A percentile compares a stretch with the other conserved stretches of the same genome.
Evolutionary conservation across 2,113 vertebrate species (phyloP).

Genomic region (Micronisus gabar): DNA sequence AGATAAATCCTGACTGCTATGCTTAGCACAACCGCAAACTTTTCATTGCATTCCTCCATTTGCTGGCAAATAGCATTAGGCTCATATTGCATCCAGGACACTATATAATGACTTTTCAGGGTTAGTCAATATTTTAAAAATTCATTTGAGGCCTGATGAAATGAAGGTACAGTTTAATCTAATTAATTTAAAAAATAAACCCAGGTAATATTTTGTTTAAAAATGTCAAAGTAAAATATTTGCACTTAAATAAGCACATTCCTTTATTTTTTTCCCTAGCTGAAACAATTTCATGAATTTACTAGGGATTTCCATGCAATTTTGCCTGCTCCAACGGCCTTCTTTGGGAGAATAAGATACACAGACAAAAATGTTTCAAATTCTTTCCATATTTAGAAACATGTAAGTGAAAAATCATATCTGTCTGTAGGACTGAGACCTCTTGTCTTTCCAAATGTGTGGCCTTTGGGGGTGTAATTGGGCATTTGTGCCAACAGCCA

Average conservation of each 20-base stretch:
- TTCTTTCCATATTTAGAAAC: not conserved
- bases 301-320: not conserved
- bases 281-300: not conserved
- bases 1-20: not conserved
- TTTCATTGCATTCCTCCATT: not conserved
- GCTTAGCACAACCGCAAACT: not conserved
- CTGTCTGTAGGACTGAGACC: not conserved
- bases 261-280: not conserved
- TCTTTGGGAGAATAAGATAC: not conserved
- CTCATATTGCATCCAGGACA: not conserved
- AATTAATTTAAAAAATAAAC: not conserved
- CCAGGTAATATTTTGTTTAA: not conserved
- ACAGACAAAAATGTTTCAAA: not conserved
- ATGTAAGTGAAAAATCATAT: fast-evolving
- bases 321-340: not conserved
- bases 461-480: not conserved
- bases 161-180: not conserved
- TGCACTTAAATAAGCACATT: not conserved
- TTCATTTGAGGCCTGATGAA: not conserved
- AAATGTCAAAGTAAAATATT: not conserved
- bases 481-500: not conserved
- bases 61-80: not conserved
- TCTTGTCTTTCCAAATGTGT: not conserved
- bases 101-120: not conserved
- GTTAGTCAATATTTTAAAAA: not conserved